Conservation (phyloP, 1,140 invertebrate species). For the Medauroidea extradentata region DNA sequence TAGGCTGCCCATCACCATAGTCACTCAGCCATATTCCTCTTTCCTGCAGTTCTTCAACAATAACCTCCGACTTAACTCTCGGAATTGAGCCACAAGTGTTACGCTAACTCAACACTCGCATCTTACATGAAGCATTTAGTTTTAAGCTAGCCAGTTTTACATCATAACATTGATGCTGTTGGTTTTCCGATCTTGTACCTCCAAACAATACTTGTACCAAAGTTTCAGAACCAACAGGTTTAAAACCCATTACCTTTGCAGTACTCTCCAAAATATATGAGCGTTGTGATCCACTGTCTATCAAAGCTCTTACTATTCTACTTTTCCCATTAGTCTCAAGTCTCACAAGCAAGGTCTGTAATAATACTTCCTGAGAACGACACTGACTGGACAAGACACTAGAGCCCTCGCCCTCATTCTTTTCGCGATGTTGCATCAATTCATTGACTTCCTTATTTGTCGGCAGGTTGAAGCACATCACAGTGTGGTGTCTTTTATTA, state of each 20-base stretch:
- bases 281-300: conserved; percentile 20
- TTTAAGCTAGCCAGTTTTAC: neutral
- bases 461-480: neutral
- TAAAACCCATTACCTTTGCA: neutral
- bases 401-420: neutral
- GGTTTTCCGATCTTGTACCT: neutral
- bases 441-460: neutral
- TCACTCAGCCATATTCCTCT: conserved; percentile 22
- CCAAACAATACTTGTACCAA: conserved; percentile 1
- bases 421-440: neutral
- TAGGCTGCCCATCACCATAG: neutral
- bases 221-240: neutral
- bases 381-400: neutral
- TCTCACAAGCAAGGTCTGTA: conserved; percentile 16
- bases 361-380: neutral
- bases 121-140: neutral
- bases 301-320: neutral
- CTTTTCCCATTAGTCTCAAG: neutral
- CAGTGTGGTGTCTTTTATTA: no score
- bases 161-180: conserved; percentile 6
- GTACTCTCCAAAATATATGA: neutral
- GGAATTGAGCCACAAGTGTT: conserved; percentile 9
- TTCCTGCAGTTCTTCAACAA: conserved; percentile 8
- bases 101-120: conserved; percentile 8
- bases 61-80: neutral